Percentiles rank a stretch among this genome's conserved stretches.
Evolutionary conservation across 1,140 invertebrate species (phyloP).

Genomic region (Drosophila watanabei): DNA sequence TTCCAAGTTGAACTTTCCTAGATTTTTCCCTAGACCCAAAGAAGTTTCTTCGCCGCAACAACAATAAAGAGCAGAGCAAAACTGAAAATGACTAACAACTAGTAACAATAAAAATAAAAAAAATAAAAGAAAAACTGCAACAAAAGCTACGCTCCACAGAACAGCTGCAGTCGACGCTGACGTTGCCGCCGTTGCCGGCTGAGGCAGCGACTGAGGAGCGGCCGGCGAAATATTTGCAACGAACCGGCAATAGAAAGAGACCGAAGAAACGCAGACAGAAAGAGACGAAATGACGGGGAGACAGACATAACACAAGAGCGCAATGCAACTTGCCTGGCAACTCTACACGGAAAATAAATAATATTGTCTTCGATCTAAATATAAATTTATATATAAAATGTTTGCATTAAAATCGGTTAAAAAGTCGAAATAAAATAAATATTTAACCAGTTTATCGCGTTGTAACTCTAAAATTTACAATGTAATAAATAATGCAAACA

Average conservation of each 20-base stretch:
- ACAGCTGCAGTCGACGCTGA: constrained; percentile 36
- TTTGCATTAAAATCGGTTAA: no score
- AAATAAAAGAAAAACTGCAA: constrained; percentile 24
- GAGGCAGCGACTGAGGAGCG: constrained; percentile 34
- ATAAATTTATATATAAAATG: not conserved
- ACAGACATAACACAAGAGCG: constrained; percentile 38
- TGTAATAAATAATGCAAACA: not conserved
- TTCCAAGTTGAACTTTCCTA: constrained; percentile 1
- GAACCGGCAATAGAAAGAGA: constrained; percentile 56
- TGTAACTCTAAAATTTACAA: no score
- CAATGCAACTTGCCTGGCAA: constrained; percentile 31
- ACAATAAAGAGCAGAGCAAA: constrained; percentile 40
- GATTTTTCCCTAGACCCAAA: not conserved
- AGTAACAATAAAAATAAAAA: constrained; percentile 27
- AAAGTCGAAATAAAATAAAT: no score
- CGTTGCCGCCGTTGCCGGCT: constrained; percentile 9
- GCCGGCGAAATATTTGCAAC: constrained; percentile 56
- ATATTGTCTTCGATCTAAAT: not conserved
- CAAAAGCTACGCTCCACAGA: constrained; percentile 56
- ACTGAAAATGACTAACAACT: constrained; percentile 58
- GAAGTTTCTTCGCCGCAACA: constrained; percentile 23
- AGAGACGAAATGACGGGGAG: constrained; percentile 13
- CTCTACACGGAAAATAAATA: constrained; percentile 6
- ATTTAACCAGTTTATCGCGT: no score
- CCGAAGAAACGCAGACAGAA: constrained; percentile 26